Evolutionary conservation across 2,113 vertebrate genomes (phyloP).

Genomic region (Crotalus horridus): DNA sequence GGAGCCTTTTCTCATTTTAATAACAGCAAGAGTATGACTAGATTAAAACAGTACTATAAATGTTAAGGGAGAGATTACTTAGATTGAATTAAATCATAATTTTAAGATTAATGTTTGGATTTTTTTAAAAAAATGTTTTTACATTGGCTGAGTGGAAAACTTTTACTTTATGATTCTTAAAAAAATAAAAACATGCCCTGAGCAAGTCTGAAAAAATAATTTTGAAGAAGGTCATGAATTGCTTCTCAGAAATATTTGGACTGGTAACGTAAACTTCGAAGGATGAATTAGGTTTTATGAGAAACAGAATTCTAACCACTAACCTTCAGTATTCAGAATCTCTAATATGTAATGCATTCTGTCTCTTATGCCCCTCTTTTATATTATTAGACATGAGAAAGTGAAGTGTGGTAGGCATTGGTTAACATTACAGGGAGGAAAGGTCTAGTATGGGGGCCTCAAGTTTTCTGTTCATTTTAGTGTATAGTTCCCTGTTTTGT

Average conservation of each 20-base stretch:
- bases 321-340: not conserved
- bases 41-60: not conserved
- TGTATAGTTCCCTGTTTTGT: not conserved
- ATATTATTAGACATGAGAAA: not conserved
- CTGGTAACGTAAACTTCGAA: not conserved
- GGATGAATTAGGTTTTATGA: not conserved
- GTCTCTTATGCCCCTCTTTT: not conserved
- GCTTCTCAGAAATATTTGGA: not conserved
- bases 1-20: conserved; percentile 36
- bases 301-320: not conserved
- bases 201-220: not conserved
- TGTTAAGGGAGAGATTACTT: not conserved
- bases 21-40: conserved; percentile 37
- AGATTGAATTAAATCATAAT: not conserved
- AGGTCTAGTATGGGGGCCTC: not conserved
- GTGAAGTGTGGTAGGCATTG: not conserved
- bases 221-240: not conserved
- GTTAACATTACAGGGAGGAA: not conserved
- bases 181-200: not conserved
- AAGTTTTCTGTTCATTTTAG: not conserved
- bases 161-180: not conserved
- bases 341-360: not conserved
- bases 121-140: not conserved
- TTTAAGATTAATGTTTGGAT: not conserved
- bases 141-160: not conserved